Evolutionary conservation across 2,113 vertebrate species (phyloP).

Genomic region (Austrofundulus limnaeus): DNA sequence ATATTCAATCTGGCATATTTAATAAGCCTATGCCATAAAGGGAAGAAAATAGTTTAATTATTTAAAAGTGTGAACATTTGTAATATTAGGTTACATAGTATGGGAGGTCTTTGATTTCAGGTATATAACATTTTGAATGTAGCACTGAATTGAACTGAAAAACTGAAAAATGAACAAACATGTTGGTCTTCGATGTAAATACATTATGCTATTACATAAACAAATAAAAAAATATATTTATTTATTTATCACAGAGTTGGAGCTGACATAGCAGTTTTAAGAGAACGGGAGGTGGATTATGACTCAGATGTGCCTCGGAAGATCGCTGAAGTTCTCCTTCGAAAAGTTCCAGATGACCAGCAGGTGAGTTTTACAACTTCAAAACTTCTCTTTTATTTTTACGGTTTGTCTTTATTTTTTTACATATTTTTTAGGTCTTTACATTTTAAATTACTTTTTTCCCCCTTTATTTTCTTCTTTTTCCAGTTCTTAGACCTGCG

Average conservation of each 20-base stretch:
- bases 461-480: constrained; percentile 13
- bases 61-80: neutral
- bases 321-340: constrained; percentile 94
- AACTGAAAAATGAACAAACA: no score
- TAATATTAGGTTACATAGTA: no score
- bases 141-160: no score
- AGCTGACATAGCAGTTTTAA: constrained; percentile 92
- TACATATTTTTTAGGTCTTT: neutral
- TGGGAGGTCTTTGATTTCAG: no score
- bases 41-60: no score
- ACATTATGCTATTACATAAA: no score
- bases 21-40: neutral
- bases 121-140: no score
- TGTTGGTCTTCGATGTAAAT: no score
- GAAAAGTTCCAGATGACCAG: constrained; percentile 98
- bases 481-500: constrained; percentile 93
- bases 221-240: neutral
- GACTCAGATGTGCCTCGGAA: constrained; percentile 87
- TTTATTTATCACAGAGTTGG: constrained; percentile 83
- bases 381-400: neutral
- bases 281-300: constrained; percentile 91
- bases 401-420: no score
- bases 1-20: neutral
- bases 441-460: neutral
- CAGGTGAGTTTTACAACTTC: constrained; percentile 80